phyloP scores from a whole-genome alignment of 2,113 vertebrate genomes.

The Indri indri region DNA sequence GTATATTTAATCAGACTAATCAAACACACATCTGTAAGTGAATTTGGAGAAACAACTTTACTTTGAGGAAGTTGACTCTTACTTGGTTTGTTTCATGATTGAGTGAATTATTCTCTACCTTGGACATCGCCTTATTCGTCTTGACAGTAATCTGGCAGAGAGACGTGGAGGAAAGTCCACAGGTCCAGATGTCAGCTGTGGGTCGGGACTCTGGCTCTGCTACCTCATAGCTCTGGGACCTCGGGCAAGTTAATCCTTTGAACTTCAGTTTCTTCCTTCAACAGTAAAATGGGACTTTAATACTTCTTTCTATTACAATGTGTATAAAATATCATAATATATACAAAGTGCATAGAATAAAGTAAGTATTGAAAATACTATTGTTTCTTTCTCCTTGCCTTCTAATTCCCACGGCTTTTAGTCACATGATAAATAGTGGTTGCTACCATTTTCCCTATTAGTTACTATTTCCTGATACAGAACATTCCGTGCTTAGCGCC shows the following conservation, averaged over 20 bases:
- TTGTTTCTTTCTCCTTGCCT: background rate
- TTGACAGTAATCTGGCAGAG: background rate
- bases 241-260: background rate
- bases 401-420: background rate
- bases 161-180: background rate
- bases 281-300: background rate
- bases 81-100: background rate
- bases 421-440: background rate
- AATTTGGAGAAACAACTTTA: background rate
- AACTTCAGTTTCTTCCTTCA: background rate
- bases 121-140: background rate
- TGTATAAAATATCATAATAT: background rate
- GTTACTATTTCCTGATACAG: background rate
- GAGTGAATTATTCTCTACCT: background rate
- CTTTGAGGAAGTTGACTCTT: slow-evolving; percentile 25
- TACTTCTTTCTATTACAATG: background rate
- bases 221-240: background rate
- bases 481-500: background rate
- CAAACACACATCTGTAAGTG: background rate
- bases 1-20: background rate
- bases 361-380: background rate
- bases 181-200: background rate
- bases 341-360: background rate
- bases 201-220: background rate
- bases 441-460: background rate